A percentile compares a stretch with the other conserved stretches of the same genome.
Evolutionary conservation across 2,888 invertebrate genomes (phyloP).

Genomic region (Sminthurides aquaticus): DNA sequence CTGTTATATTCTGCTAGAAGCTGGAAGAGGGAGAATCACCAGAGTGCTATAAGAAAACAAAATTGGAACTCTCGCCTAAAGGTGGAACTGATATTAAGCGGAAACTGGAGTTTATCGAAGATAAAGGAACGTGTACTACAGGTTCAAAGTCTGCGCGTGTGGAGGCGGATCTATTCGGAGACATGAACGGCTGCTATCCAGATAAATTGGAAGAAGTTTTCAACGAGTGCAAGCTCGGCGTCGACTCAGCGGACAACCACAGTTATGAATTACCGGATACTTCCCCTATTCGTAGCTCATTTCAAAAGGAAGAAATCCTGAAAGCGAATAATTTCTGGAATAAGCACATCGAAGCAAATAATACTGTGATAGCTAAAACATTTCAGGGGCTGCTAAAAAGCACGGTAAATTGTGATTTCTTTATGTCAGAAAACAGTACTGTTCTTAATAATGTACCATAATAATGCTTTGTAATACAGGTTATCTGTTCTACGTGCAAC

Average conservation of each 20-base stretch:
- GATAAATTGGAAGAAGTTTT: neutral
- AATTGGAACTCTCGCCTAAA: conserved; percentile 5
- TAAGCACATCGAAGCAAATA: conserved; percentile 53
- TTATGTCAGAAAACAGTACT: neutral
- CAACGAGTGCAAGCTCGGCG: neutral
- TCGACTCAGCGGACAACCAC: neutral
- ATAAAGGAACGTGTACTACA: neutral
- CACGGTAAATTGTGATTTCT: conserved; percentile 50
- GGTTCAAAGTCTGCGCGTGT: neutral
- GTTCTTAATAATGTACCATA: neutral
- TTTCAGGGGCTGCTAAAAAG: conserved; percentile 61
- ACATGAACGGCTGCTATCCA: neutral
- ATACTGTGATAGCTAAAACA: conserved; percentile 56
- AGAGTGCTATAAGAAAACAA: conserved; percentile 10
- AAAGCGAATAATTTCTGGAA: conserved; percentile 55
- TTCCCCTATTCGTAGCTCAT: neutral
- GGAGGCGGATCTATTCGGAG: neutral
- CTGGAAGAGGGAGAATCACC: conserved; percentile 11
- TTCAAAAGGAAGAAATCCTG: conserved; percentile 9
- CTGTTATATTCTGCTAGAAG: conserved; percentile 10
- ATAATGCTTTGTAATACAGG: conserved; percentile 47
- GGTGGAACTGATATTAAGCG: conserved; percentile 10
- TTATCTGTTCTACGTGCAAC: conserved; percentile 56
- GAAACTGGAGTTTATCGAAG: conserved; percentile 5
- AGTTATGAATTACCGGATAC: neutral